phyloP scores from a whole-genome alignment of 2,888 invertebrate genomes.

The Tethea ocularis region DNA sequence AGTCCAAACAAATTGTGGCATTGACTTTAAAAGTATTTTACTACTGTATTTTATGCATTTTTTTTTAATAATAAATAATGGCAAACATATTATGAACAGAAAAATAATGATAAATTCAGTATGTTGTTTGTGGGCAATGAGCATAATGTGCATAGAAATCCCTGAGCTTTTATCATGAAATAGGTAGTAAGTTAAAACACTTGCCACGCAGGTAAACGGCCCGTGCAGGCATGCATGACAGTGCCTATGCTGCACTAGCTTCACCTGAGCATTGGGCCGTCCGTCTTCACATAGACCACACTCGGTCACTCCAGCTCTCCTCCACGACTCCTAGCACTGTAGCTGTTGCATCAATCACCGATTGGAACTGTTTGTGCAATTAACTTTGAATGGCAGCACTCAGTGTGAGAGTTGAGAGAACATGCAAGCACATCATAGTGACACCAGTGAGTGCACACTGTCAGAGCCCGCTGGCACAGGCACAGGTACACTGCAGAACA shows the following conservation, averaged over 20 bases:
- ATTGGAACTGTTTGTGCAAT: constrained; percentile 39
- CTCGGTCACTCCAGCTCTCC: constrained; percentile 21
- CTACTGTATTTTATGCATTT: no score
- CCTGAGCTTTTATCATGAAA: constrained; percentile 44
- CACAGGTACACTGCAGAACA: constrained; percentile 45
- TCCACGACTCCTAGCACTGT: constrained; percentile 26
- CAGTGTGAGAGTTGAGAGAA: constrained; percentile 29
- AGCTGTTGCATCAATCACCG: constrained; percentile 43
- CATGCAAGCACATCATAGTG: constrained; percentile 29
- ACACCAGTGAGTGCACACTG: constrained; percentile 33
- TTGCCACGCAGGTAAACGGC: constrained; percentile 42
- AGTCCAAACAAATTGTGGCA: no score
- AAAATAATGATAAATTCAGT: background rate
- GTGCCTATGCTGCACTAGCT: constrained; percentile 14
- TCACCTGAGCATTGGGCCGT: constrained; percentile 52
- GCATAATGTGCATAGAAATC: constrained; percentile 29
- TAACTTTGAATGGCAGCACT: constrained; percentile 36
- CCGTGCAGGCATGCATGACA: constrained; percentile 28
- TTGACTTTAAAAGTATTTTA: no score
- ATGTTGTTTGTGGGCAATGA: background rate
- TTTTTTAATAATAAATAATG: no score
- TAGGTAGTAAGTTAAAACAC: constrained; percentile 21
- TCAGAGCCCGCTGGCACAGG: constrained; percentile 47
- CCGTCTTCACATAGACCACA: constrained; percentile 39
- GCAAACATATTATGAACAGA: no score